Evolutionary conservation across 1,140 invertebrate genomes (phyloP).

Genomic region (Nebria ingens): DNA sequence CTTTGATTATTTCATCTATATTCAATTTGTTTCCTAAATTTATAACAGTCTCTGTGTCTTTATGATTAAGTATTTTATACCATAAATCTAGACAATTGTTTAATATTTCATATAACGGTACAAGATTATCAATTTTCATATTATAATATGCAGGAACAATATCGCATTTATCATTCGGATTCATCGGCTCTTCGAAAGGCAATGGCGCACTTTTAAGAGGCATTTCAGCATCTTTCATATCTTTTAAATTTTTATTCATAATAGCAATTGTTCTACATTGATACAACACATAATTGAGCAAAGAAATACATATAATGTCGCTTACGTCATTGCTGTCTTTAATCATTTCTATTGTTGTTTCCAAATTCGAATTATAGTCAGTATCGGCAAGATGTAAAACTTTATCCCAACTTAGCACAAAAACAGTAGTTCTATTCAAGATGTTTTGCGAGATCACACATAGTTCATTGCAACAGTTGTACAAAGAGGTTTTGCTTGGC

Average conservation of each 20-base stretch:
- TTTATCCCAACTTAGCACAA: background rate
- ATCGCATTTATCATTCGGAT: conserved; percentile 3
- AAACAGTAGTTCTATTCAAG: background rate
- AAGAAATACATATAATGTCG: background rate
- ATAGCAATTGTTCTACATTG: background rate
- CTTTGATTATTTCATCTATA: background rate
- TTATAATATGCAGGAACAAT: background rate
- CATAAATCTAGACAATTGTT: background rate
- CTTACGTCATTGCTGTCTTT: background rate
- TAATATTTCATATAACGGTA: background rate
- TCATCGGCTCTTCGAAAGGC: background rate
- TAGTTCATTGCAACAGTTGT: background rate
- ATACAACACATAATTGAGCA: background rate
- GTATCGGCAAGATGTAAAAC: background rate
- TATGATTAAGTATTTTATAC: background rate
- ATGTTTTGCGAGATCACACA: background rate
- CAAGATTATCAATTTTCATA: background rate
- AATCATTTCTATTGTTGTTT: background rate
- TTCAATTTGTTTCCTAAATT: background rate
- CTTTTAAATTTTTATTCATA: background rate
- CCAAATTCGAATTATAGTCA: background rate
- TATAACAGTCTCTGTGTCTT: background rate
- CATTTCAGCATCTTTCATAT: background rate
- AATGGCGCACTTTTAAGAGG: background rate
- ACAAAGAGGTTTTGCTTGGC: background rate